phyloP scores from a whole-genome alignment of 2,888 invertebrate species.

The Andrena bicolor region DNA sequence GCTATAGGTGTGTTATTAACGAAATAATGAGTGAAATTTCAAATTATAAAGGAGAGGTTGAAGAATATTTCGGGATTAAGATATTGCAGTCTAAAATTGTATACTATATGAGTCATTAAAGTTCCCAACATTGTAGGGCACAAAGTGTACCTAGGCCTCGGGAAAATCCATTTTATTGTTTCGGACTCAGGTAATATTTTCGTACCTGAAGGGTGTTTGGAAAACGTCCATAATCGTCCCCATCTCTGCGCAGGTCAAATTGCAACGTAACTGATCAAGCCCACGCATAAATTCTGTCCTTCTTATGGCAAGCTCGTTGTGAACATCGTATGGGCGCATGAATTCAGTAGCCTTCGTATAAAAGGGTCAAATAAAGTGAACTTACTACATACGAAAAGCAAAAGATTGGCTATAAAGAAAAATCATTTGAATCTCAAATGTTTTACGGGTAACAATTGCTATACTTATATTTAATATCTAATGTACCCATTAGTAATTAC shows the following conservation, averaged over 20 bases:
- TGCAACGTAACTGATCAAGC: conserved; percentile 88
- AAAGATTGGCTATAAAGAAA: neutral
- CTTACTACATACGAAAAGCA: neutral
- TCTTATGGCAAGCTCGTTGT: conserved; percentile 88
- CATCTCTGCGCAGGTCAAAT: conserved; percentile 89
- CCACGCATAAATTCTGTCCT: conserved; percentile 90
- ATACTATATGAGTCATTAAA: too few relatives aligned
- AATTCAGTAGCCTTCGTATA: conserved; percentile 87
- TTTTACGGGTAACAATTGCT: too few relatives aligned
- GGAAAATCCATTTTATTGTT: neutral
- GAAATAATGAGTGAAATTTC: too few relatives aligned
- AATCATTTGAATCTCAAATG: neutral
- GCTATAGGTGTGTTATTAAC: too few relatives aligned
- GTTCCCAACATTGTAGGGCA: too few relatives aligned
- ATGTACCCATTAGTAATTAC: too few relatives aligned
- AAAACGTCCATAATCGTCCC: conserved; percentile 91
- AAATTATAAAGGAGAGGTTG: too few relatives aligned
- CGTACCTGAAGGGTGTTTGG: conserved; percentile 72
- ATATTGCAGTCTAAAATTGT: too few relatives aligned
- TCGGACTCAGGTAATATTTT: conserved; percentile 11
- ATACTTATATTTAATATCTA: too few relatives aligned
- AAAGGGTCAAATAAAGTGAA: neutral
- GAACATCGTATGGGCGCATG: conserved; percentile 88
- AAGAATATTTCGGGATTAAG: too few relatives aligned
- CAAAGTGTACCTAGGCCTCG: too few relatives aligned